A percentile compares a stretch with the other conserved stretches of the same genome.
Conservation (phyloP, 2,888 invertebrate species). For the Ichneumoninae sp. region DNA sequence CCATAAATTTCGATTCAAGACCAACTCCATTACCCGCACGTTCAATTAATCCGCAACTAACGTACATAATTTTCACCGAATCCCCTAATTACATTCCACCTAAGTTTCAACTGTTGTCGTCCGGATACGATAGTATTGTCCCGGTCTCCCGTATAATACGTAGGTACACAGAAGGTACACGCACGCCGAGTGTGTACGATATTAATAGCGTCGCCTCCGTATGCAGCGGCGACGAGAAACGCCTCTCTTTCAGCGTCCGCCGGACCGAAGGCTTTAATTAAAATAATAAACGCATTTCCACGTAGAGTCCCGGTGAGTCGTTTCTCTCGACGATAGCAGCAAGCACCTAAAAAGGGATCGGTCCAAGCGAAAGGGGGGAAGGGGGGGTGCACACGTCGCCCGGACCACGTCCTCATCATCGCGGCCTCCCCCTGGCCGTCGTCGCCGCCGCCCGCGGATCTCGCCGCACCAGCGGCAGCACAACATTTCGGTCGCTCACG, state of each 20-base stretch:
- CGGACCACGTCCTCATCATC: conserved; percentile 39
- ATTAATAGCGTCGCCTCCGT: conserved; percentile 2
- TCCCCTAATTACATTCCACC: background rate
- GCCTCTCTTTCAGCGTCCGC: conserved; percentile 33
- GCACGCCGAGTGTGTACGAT: background rate
- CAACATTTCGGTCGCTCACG: conserved; percentile 70
- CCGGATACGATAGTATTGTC: background rate
- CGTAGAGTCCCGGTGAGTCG: conserved; percentile 58
- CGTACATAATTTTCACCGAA: background rate
- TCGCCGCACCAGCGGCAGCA: conserved; percentile 60
- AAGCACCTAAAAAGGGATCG: conserved; percentile 44
- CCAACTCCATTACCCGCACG: background rate
- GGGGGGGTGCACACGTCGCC: conserved; percentile 43
- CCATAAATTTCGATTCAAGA: background rate
- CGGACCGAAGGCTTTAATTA: conserved; percentile 81
- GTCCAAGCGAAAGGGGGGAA: background rate
- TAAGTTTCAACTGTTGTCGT: conserved; percentile 1
- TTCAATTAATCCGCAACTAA: background rate
- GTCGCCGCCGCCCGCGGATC: conserved; percentile 60
- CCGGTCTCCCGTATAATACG: background rate
- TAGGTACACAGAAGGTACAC: background rate
- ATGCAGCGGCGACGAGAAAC: conserved; percentile 2
- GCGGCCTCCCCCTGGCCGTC: conserved; percentile 45
- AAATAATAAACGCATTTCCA: conserved; percentile 81
- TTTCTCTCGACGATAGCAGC: conserved; percentile 28